Conservation (phyloP, 2,888 invertebrate genomes). For the Microchrysa polita region DNA sequence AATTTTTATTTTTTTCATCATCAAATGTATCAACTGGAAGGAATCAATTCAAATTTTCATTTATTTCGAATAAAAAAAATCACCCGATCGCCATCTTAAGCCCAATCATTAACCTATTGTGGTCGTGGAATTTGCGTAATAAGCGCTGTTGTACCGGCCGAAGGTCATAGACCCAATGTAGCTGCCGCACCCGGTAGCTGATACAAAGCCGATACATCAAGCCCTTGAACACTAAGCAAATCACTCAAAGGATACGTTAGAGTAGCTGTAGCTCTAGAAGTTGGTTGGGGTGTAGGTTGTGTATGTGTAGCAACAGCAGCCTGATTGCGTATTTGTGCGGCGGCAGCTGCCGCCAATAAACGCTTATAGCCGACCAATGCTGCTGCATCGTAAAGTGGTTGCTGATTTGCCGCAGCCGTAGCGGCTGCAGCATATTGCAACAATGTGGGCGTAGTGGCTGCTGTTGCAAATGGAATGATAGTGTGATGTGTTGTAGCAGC, state of each 20-base stretch:
- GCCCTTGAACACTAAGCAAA: slow-evolving; percentile 75
- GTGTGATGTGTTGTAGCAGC: slow-evolving; percentile 55
- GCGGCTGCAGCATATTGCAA: slow-evolving; percentile 71
- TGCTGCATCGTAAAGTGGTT: slow-evolving; percentile 63
- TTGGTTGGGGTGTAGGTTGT: slow-evolving; percentile 64
- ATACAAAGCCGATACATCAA: slow-evolving; percentile 76
- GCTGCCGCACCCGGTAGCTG: slow-evolving; percentile 74
- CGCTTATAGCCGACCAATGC: slow-evolving; percentile 63
- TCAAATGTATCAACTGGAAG: no score
- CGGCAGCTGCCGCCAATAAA: slow-evolving; percentile 63
- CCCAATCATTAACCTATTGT: slow-evolving; percentile 53
- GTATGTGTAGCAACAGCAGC: slow-evolving; percentile 65
- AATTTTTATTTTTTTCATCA: no score
- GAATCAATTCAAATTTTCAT: no score
- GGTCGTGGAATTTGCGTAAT: slow-evolving; percentile 59
- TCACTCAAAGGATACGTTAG: slow-evolving; percentile 76
- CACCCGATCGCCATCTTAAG: no score
- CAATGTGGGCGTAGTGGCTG: slow-evolving; percentile 64
- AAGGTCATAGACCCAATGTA: slow-evolving; percentile 76
- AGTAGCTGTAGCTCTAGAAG: slow-evolving; percentile 68
- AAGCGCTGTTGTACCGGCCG: slow-evolving; percentile 65
- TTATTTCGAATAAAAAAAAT: no score
- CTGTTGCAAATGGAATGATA: slow-evolving; percentile 56
- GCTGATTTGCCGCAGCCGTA: slow-evolving; percentile 71
- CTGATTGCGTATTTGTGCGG: slow-evolving; percentile 59